phyloP scores from a whole-genome alignment of 1,140 invertebrate genomes.

The Euschistus heros region DNA sequence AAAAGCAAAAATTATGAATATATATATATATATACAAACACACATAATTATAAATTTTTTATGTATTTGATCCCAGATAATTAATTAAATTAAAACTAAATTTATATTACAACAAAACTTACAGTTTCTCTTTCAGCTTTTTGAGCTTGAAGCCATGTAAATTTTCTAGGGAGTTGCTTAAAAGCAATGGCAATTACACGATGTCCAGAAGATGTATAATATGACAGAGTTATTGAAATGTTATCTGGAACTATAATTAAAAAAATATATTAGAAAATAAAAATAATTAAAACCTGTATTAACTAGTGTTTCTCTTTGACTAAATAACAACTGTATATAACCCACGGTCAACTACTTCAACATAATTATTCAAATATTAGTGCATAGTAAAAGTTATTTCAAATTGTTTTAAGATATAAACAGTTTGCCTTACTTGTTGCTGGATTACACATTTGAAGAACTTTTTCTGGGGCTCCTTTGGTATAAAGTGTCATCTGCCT shows the following conservation, averaged over 20 bases:
- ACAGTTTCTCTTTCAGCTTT: slow-evolving; percentile 43
- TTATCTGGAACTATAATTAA: slow-evolving; percentile 45
- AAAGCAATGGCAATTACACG: slow-evolving; percentile 76
- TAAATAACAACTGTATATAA: no score
- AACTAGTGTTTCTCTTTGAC: no score
- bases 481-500: slow-evolving; percentile 70
- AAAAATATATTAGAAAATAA: no score
- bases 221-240: slow-evolving; percentile 56
- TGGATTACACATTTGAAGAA: slow-evolving; percentile 48
- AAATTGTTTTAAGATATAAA: no score
- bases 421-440: slow-evolving; percentile 42
- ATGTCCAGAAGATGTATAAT: slow-evolving; percentile 76
- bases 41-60: no score
- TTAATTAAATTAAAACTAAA: no score
- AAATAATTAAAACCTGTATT: no score
- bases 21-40: no score
- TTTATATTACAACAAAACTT: slow-evolving; percentile 25
- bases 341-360: no score
- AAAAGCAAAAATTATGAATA: no score
- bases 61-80: no score
- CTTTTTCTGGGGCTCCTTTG: slow-evolving; percentile 87
- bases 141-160: slow-evolving; percentile 49
- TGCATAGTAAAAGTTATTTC: no score
- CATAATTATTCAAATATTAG: background rate
- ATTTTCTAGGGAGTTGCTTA: slow-evolving; percentile 48